These are phyloP conservation scores for Holotrichia oblita DNA, from an alignment of 1,140 invertebrate genomes.

Conservation along the genomic window DNA sequence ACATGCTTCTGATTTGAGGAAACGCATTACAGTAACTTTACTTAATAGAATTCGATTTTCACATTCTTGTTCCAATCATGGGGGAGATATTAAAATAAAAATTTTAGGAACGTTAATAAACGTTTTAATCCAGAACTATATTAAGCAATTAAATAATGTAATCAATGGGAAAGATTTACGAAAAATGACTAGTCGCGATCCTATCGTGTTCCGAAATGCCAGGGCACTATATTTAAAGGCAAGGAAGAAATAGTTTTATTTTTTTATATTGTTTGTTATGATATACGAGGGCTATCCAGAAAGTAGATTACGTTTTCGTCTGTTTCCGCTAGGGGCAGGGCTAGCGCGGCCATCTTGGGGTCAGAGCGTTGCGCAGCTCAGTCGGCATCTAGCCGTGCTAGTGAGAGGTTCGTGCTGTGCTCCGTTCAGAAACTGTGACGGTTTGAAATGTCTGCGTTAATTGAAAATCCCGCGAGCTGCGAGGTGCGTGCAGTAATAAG, in stretches of 20 bases:
- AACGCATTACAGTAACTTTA: background rate
- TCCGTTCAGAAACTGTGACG: no score
- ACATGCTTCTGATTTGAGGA: background rate
- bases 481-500: no score
- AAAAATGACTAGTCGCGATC: background rate
- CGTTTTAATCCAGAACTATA: background rate
- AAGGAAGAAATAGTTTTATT: background rate
- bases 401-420: no score
- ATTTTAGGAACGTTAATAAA: background rate
- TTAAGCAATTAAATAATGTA: background rate
- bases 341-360: no score
- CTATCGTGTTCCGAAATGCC: background rate
- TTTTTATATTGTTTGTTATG: no score
- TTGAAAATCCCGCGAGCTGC: no score
- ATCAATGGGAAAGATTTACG: background rate
- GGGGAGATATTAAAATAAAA: background rate
- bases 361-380: no score
- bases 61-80: background rate
- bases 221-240: conserved; percentile 14
- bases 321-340: no score
- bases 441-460: no score
- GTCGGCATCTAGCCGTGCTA: no score
- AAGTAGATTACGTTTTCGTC: no score
- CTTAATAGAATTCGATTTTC: background rate
- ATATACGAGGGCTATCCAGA: no score